These are phyloP conservation scores for Lateolabrax maculatus DNA, from an alignment of 2,797 vertebrate genomes.

Conservation along the genomic window DNA sequence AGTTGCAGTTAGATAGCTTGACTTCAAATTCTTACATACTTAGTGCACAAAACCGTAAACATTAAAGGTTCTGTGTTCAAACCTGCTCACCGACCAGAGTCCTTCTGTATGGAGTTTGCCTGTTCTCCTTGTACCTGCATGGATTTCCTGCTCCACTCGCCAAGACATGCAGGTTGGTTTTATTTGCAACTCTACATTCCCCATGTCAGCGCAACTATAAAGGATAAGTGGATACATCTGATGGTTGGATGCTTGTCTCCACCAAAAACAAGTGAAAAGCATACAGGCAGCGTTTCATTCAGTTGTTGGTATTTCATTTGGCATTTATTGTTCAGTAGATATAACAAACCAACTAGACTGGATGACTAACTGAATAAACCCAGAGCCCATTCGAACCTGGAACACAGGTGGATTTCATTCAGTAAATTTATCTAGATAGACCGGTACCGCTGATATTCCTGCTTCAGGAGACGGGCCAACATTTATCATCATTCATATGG, in stretches of 20 bases:
- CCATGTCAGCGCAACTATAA: neutral
- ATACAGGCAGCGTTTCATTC: slow-evolving; percentile 20
- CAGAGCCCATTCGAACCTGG: neutral
- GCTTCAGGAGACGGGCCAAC: neutral
- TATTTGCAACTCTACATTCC: no score
- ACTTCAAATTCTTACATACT: neutral
- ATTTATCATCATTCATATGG: no score
- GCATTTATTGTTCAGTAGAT: no score
- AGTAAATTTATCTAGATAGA: neutral
- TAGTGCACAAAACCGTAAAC: neutral
- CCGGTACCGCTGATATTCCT: neutral
- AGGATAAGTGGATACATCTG: neutral
- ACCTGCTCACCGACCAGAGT: neutral
- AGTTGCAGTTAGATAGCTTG: no score
- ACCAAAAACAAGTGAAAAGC: slow-evolving; percentile 46
- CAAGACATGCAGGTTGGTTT: no score
- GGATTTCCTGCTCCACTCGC: no score
- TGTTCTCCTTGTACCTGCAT: no score
- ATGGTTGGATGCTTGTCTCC: neutral
- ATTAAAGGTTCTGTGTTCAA: neutral
- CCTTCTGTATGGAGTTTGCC: neutral
- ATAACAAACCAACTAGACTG: neutral
- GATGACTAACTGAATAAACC: neutral
- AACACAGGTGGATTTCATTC: neutral
- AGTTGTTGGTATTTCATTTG: no score